phyloP scores from a whole-genome alignment of 2,797 vertebrate genomes.

The Artibeus lituratus region DNA sequence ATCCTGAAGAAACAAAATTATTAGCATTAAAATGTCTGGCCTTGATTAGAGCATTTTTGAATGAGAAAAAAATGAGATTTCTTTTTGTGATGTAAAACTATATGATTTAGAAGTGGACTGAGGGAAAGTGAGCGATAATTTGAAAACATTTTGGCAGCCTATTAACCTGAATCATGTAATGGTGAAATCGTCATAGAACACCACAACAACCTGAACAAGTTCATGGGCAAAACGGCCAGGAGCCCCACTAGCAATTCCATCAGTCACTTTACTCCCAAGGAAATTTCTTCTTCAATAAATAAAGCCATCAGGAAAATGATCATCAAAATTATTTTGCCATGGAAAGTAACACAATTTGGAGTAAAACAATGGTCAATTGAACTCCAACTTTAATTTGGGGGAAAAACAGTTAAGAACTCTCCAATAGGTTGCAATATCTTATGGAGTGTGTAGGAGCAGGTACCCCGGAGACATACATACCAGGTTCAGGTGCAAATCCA shows the following conservation, averaged over 20 bases:
- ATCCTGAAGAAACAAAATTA: not conserved
- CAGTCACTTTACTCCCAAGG: not conserved
- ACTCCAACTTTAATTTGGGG: not conserved
- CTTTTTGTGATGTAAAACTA: not conserved
- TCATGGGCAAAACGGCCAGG: not conserved
- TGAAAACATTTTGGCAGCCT: not conserved
- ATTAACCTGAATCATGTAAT: not conserved
- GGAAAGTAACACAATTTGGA: not conserved
- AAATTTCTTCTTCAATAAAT: not conserved
- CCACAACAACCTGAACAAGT: not conserved
- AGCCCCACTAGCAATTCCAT: not conserved
- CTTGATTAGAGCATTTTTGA: not conserved
- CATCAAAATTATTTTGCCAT: not conserved
- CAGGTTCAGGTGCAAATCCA: not conserved
- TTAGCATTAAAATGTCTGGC: not conserved
- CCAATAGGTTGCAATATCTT: not conserved
- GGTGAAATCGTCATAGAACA: not conserved
- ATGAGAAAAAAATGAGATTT: not conserved
- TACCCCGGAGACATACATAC: not conserved
- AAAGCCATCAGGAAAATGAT: not conserved
- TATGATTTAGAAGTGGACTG: not conserved
- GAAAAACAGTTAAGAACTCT: not conserved
- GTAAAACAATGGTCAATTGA: not conserved
- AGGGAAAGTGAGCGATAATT: not conserved
- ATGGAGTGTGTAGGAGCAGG: accelerated